Base-by-base conservation (phyloP, 2,797 vertebrate genomes). In the Prunella strophiata region DNA sequence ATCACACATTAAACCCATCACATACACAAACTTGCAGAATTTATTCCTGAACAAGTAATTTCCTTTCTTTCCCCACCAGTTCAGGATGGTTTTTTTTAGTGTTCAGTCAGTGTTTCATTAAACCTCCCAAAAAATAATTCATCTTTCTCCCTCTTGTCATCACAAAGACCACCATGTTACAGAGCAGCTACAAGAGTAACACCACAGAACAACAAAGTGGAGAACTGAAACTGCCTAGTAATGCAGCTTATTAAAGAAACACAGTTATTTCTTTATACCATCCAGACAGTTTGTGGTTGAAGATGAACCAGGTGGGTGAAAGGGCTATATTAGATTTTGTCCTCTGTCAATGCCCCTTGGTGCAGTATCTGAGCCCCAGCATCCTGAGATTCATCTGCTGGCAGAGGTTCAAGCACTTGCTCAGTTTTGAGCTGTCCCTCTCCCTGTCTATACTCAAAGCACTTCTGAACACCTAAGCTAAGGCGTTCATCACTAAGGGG, bases 1-100 rank as follows among this genome's bases (percentile, higher is more conserved):
- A 94, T 51, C 88, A 59, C 80, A 57, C 9, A 17, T 81, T 77
- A 89, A 94, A 90, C 54, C 54, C 43, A 66, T 48, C 68, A 15
- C 54, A 57, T 45, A 71, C 16, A 54, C 20, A 82, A 82, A 62
- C 70, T 14, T 55, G 11, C 12, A 62, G 32, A 86, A 81, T 66
- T 88, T 59, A 61, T 70, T 91, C 51, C 51, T 66, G 32, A 85
- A 25, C 16, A 13, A 85, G 23, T 7, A 5, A 26, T 54, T 85
- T 61, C 38, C 26, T 30, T 68, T 36, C 42, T 48, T 65, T 42
- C 4, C 19, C 7, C 26, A 48, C 9, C 59, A 72, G 26, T 21
- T 48, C 22, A 59, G 21, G 15, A 32, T 17, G 10, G 0, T 2
- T 29, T 40, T n/a, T n/a, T 22, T 5, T 61, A 73, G 26, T 8